phyloP scores from a whole-genome alignment of 2,888 invertebrate species.

The Coleophora deauratella region DNA sequence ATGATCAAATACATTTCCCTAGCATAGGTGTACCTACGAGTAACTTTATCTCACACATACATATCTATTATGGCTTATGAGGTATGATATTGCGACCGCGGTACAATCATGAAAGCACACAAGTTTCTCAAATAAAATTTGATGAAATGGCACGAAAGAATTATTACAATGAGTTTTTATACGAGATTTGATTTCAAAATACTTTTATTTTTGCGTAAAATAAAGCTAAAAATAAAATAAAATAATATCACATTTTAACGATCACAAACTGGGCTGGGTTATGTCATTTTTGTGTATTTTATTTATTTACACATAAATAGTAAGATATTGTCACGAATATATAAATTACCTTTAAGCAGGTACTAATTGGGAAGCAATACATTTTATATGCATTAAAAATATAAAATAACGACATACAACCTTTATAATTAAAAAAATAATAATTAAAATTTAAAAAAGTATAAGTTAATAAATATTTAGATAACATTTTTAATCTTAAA shows the following conservation, averaged over 20 bases:
- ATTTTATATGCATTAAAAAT: conserved; percentile 16
- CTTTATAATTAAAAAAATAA: conserved; percentile 10
- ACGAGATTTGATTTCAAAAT: conserved; percentile 3
- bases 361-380: conserved; percentile 52
- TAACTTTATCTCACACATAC: conserved; percentile 17
- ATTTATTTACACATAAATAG: conserved; percentile 27
- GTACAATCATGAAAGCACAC: conserved; percentile 2
- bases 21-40: not conserved
- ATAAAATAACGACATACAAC: conserved; percentile 8
- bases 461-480: too few relatives aligned
- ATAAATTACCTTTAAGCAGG: conserved; percentile 47
- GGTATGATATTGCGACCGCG: conserved; percentile 13
- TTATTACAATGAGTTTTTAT: conserved; percentile 6
- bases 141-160: conserved; percentile 24
- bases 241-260: conserved; percentile 17
- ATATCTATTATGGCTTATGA: conserved; percentile 17
- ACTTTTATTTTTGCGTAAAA: not conserved
- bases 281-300: conserved; percentile 5
- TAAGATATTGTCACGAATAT: conserved; percentile 41
- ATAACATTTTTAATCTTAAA: too few relatives aligned
- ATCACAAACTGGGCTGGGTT: conserved; percentile 10
- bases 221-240: conserved; percentile 1
- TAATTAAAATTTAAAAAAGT: conserved; percentile 8
- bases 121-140: conserved; percentile 11
- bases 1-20: conserved; percentile 2